phyloP scores from a whole-genome alignment of 2,888 invertebrate genomes.

The Phaedon cochleariae region DNA sequence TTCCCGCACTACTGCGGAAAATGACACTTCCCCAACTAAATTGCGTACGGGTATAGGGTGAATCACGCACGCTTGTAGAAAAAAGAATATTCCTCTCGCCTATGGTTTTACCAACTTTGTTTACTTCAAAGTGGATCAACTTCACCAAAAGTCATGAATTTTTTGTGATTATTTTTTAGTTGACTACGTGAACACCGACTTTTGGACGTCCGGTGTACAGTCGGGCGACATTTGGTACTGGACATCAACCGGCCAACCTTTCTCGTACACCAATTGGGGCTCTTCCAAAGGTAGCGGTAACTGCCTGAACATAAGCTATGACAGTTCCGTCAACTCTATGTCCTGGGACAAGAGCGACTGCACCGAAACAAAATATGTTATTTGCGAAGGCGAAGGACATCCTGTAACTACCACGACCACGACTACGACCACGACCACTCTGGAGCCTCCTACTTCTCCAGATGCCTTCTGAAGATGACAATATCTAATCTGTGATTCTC shows the following conservation, averaged over 20 bases:
- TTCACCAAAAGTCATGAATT: no score
- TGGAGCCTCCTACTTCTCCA: no score
- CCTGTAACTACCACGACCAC: background rate
- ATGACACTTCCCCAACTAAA: no score
- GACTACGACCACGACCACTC: no score
- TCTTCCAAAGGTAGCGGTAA: background rate
- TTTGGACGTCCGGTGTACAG: conserved; percentile 7
- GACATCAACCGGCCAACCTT: background rate
- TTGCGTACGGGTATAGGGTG: no score
- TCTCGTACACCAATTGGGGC: background rate
- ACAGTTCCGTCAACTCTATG: background rate
- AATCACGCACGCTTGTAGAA: no score
- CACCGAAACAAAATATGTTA: background rate
- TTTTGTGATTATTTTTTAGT: background rate
- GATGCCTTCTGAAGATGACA: no score
- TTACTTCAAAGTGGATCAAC: no score
- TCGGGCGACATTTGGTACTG: conserved; percentile 7
- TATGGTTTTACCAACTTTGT: no score
- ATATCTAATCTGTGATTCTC: no score
- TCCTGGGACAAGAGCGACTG: background rate
- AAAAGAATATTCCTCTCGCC: no score
- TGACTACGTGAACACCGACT: background rate
- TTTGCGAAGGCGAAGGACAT: conserved; percentile 3
- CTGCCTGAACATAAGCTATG: background rate
- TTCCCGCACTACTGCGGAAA: no score